Percentiles rank a stretch among this genome's conserved stretches.
Conservation (phyloP, 2,113 vertebrate genomes). For the Dolichallabes microphthalmus region DNA sequence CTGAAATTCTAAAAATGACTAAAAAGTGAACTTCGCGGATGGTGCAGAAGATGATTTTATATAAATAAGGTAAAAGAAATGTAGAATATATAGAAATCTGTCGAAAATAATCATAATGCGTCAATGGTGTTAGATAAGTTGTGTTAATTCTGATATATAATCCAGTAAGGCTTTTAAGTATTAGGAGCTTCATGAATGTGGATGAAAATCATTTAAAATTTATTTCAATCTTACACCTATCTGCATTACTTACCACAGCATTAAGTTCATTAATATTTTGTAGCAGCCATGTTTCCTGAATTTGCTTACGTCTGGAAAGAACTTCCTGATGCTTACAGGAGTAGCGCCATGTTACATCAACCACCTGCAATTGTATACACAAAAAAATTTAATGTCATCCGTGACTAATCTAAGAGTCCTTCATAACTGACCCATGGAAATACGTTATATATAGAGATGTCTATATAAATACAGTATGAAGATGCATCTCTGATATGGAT, state of each 20-base stretch:
- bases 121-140: background rate
- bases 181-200: background rate
- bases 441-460: no score
- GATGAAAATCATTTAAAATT: background rate
- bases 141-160: background rate
- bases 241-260: slow-evolving; percentile 68
- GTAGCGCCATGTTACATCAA: slow-evolving; percentile 97
- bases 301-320: slow-evolving; percentile 79
- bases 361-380: slow-evolving; percentile 73
- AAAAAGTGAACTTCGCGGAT: no score
- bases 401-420: background rate
- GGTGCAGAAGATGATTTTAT: background rate
- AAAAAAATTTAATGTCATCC: background rate
- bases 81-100: background rate
- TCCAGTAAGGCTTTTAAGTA: background rate
- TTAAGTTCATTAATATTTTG: slow-evolving; percentile 84
- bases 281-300: slow-evolving; percentile 83
- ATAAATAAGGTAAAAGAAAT: background rate
- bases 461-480: no score
- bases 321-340: slow-evolving; percentile 92
- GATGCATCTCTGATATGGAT: no score
- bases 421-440: background rate
- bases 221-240: background rate
- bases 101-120: background rate
- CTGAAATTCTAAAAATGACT: no score